Base-by-base conservation (phyloP, 2,888 invertebrate genomes). In the Pterostichus madidus region DNA sequence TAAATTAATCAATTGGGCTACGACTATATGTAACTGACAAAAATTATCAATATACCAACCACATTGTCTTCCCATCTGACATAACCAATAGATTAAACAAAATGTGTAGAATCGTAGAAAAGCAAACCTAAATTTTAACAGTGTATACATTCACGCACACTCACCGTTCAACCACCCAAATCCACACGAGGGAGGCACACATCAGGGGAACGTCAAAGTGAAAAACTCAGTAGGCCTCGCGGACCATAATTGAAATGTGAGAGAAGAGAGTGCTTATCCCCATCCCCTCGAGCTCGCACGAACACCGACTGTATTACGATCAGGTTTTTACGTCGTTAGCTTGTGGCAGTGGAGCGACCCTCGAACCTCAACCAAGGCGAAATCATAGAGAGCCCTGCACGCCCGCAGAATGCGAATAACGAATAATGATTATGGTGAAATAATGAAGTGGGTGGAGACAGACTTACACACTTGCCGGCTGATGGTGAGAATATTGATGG, bases 191-290 rank as follows among this genome's bases (percentile, higher is more conserved):
- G 56, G 56, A 31, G n/a, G 5, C 32, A 32, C 31, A 39, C 35
- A 56, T 80, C 49, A 84, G 85, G 85, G 85, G 85, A 24, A 85
- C 85, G 85, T 85, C 85, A 85, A 85, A 85, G 85, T 85, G 86
- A 85, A 86, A 86, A 86, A 86, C 85, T 86, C 84, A 84, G 84
- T 84, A 84, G 80, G 78, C 85, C 84, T 85, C 83, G 59, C 85
- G 85, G 85, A 79, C 83, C 84, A 85, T 86, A 86, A 86, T 86
- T 86, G 86, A 86, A 86, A 86, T 86, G 86, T 86, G 86, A 86
- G 86, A 59, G 31, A 59, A 17, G 59, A 59, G 31, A 59, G 59
- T 31, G 31, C 17, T 24, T 17, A 59, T 59, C 49, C 49, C 24
- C 8, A 24, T 17, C 75, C 32, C 8, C 75, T 13, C 24, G 24